Conservation (phyloP, 2,797 vertebrate species). For the Danionella dracula region DNA sequence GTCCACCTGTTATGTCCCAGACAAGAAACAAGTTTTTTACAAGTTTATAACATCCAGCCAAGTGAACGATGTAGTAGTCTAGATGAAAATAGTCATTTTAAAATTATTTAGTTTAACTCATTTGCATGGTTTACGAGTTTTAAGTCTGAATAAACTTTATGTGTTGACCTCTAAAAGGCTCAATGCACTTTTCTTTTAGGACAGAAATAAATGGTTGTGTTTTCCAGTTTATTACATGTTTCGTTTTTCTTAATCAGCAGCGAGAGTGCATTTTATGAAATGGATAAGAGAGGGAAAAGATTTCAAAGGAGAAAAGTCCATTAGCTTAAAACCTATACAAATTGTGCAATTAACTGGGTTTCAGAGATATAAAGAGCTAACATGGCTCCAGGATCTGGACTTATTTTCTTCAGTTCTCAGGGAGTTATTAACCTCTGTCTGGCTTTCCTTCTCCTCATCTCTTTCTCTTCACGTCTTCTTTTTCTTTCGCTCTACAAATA, state of each 20-base stretch:
- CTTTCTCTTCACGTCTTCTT: not conserved
- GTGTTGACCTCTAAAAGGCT: too few species aligned
- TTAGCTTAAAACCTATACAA: conserved; percentile 15
- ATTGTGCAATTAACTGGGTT: conserved; percentile 8
- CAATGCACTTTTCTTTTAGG: too few species aligned
- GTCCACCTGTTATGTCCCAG: too few species aligned
- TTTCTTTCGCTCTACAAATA: not conserved
- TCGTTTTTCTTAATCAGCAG: not conserved
- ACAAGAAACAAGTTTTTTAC: too few species aligned
- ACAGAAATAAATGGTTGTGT: not conserved
- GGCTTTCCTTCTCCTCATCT: not conserved
- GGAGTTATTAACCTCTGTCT: conserved; percentile 12
- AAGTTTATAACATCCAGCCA: too few species aligned
- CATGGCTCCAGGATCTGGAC: not conserved
- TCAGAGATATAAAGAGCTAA: not conserved
- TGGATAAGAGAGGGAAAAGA: not conserved
- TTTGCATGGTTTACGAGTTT: too few species aligned
- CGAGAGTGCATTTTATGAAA: not conserved
- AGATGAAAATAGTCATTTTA: too few species aligned
- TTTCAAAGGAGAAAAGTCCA: not conserved
- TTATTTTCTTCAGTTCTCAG: conserved; percentile 10
- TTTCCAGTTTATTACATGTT: too few species aligned
- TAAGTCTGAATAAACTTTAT: too few species aligned
- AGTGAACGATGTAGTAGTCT: too few species aligned
- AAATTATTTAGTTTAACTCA: too few species aligned